phyloP scores from a whole-genome alignment of 2,113 vertebrate genomes.

The Phylloscopus whistleri region DNA sequence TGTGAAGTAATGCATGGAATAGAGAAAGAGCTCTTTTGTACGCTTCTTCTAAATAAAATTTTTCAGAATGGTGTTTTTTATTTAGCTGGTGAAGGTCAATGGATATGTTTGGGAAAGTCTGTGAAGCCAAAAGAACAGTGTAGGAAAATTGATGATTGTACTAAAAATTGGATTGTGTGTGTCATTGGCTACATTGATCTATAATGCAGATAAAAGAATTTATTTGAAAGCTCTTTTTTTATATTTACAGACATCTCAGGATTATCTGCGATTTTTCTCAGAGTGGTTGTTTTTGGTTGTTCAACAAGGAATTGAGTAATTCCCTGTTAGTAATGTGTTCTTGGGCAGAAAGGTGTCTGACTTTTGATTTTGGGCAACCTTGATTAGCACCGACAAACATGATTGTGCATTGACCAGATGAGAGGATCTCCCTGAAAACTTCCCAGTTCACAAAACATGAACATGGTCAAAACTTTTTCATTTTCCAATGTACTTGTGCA shows the following conservation, averaged over 20 bases:
- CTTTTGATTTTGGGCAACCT: not conserved
- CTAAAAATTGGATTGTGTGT: not conserved
- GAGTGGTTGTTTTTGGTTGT: not conserved
- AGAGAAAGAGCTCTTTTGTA: not conserved
- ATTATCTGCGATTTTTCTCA: not conserved
- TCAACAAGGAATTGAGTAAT: not conserved
- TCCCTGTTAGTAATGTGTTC: not conserved
- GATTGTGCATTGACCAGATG: not conserved
- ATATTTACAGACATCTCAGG: not conserved
- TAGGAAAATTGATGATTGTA: constrained; percentile 6
- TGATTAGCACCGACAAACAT: not conserved
- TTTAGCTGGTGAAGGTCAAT: not conserved
- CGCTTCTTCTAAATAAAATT: not conserved
- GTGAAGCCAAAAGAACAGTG: not conserved
- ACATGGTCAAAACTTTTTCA: not conserved
- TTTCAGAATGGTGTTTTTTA: not conserved
- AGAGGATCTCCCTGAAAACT: not conserved
- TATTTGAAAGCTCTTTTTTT: not conserved
- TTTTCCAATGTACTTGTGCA: not conserved
- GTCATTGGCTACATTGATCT: not conserved
- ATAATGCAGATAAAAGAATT: not conserved
- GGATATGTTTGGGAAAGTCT: not conserved
- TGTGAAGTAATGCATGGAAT: not conserved
- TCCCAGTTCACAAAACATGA: not conserved
- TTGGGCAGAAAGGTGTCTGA: not conserved